Base-by-base conservation (phyloP, 1,140 invertebrate genomes). In the Maconellicoccus hirsutus region DNA sequence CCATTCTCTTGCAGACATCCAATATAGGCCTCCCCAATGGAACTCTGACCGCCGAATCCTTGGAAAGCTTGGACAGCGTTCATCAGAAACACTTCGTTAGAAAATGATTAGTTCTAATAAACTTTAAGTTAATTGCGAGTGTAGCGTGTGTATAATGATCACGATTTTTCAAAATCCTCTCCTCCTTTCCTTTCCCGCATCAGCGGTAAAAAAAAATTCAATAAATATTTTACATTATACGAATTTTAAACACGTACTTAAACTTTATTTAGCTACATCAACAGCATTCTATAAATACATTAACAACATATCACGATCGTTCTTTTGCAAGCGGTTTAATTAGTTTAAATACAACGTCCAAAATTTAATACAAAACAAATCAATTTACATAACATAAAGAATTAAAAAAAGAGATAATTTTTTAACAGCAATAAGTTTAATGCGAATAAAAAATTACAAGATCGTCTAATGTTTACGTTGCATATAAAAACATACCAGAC, bases 381-480 rank as follows among this genome's bases (percentile, higher is more conserved):
- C 42, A 52, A 52, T 52, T 52, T 52, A 52, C 42, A 52, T 16
- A 52, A 52, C 42, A 52, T 52, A 8, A 52, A 4, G 42, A 52
- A 26, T 66, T 66, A 25, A 66, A 66, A 66, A 23, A 23, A 23
- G 3, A 25, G 25, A 8, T 3, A 66, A 66, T 25, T 25, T 8
- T 10, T 66, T 22, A 66, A 66, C 61, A 66, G 61, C 61, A 66
- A 66, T 66, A 66, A 66, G 21, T 66, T 66, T 66, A 66, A 66
- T 66, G 61, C 61, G 61, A 66, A 66, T 66, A 66, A 66, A 66
- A 66, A 66, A 66, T 66, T 66, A 66, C 61, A 66, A 66, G 61
- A 25, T 66, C 61, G 61, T 66, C 61, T 66, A 66, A 25, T 25
- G 21, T 26, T 25, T 16, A 26, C 22, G 61, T 66, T 66, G 61